phyloP scores from a whole-genome alignment of 2,888 invertebrate species.

The Protonemura montana region DNA sequence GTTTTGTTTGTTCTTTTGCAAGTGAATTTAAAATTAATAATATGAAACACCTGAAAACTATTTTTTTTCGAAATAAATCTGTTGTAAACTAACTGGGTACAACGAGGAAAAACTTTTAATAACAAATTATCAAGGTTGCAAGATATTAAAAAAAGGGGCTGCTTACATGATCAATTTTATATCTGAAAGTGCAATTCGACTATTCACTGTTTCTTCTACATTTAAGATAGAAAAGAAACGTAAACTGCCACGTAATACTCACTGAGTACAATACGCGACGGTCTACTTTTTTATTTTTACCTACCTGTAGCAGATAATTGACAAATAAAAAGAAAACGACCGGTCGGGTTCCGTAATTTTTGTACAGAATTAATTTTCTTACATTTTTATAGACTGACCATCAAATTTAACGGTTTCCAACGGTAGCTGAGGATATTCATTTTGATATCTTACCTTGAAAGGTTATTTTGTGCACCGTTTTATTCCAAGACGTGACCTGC shows the following conservation, averaged over 20 bases:
- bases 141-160: background rate
- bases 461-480: background rate
- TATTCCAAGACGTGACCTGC: background rate
- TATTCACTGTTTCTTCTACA: background rate
- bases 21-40: too few species aligned
- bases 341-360: background rate
- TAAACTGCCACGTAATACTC: background rate
- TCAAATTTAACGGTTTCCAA: background rate
- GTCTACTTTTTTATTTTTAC: background rate
- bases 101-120: too few species aligned
- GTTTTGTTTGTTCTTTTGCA: too few species aligned
- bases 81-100: too few species aligned
- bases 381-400: background rate
- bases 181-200: background rate
- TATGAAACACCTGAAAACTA: too few species aligned
- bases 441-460: background rate
- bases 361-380: background rate
- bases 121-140: background rate
- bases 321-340: background rate
- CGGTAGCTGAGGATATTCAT: background rate
- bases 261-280: background rate
- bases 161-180: background rate
- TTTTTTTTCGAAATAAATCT: too few species aligned
- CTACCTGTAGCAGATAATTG: background rate
- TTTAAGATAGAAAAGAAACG: background rate